These are phyloP conservation scores for Andrena hattorfiana DNA, from an alignment of 2,888 invertebrate genomes.

Conservation along the genomic window DNA sequence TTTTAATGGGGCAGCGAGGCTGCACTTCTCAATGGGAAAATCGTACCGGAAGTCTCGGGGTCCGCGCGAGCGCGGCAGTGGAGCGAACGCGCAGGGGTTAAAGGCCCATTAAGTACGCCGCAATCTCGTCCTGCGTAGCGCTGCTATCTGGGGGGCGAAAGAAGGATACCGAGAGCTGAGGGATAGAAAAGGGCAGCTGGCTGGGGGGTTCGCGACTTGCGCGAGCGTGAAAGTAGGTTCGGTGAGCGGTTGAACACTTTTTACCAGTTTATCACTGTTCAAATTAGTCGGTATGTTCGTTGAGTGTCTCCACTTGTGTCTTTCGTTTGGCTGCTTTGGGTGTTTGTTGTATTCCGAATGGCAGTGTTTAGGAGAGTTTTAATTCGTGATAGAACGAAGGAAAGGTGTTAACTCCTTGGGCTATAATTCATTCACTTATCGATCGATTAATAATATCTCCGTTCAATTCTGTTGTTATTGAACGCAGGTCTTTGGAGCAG, in stretches of 20 bases:
- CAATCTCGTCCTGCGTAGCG: constrained; percentile 71
- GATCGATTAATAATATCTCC: no score
- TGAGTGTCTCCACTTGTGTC: no score
- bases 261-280: constrained; percentile 7
- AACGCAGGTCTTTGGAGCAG: no score
- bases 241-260: neutral
- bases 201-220: constrained; percentile 12
- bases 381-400: no score
- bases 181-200: constrained; percentile 5
- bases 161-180: constrained; percentile 22
- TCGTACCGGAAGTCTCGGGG: constrained; percentile 79
- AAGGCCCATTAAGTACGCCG: constrained; percentile 79
- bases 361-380: no score
- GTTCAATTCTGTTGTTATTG: no score
- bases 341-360: no score
- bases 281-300: no score
- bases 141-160: constrained; percentile 46
- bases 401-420: no score
- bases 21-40: constrained; percentile 75
- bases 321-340: no score
- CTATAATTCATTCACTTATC: no score
- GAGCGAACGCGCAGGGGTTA: constrained; percentile 73
- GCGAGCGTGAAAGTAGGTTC: constrained; percentile 28
- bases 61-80: constrained; percentile 53
- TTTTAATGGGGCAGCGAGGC: constrained; percentile 69